These are phyloP conservation scores for Carcinoscorpius rotundicauda DNA, from an alignment of 1,140 invertebrate species.

Conservation along the genomic window DNA sequence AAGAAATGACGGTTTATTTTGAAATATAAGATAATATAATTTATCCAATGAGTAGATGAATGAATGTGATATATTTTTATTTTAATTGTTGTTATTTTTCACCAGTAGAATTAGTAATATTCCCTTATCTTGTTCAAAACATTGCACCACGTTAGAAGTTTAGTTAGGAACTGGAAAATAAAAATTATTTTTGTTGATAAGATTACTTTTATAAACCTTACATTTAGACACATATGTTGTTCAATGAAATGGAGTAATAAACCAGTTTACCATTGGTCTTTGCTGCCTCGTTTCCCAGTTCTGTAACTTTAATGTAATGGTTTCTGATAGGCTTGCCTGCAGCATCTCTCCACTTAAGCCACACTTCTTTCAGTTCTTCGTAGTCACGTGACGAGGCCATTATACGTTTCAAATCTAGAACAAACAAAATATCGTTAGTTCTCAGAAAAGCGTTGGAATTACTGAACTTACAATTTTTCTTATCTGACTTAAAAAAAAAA, in stretches of 20 bases:
- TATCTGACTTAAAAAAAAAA: no score
- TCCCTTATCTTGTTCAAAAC: background rate
- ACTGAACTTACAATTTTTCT: no score
- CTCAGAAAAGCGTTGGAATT: no score
- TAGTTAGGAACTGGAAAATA: background rate
- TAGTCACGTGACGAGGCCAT: conserved; percentile 57
- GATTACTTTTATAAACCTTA: background rate
- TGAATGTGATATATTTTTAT: background rate
- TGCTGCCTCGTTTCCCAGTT: conserved; percentile 65
- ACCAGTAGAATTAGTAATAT: background rate
- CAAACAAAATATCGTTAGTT: no score
- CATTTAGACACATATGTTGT: no score
- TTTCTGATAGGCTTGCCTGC: conserved; percentile 56
- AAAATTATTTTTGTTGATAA: background rate
- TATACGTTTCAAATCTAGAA: conserved; percentile 47
- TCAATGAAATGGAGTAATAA: conserved; percentile 29
- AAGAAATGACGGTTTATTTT: background rate
- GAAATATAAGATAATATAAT: background rate
- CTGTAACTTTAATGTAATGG: conserved; percentile 60
- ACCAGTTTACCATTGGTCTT: conserved; percentile 59
- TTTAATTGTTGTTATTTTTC: background rate
- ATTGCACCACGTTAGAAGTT: background rate
- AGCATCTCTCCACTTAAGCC: conserved; percentile 54
- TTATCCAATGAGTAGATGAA: background rate
- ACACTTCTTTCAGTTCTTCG: conserved; percentile 56